Evolutionary conservation across 1,140 invertebrate genomes (phyloP).

Genomic region (Drosophila seguyi): DNA sequence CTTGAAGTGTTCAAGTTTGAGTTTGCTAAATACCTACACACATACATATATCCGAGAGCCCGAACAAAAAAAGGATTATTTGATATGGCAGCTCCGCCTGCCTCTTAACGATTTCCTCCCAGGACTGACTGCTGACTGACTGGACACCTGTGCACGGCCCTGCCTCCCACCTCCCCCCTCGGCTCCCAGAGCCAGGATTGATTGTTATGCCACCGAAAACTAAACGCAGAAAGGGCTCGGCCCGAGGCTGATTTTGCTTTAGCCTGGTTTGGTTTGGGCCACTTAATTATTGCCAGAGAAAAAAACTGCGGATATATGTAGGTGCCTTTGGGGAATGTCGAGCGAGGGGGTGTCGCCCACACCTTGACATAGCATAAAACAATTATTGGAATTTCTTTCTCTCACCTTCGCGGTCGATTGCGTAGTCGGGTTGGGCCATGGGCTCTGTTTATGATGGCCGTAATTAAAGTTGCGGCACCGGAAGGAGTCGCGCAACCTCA

Average conservation of each 20-base stretch:
- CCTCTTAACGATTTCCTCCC: slow-evolving; percentile 58
- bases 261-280: slow-evolving; percentile 34
- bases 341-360: slow-evolving; percentile 33
- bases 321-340: slow-evolving; percentile 23
- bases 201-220: slow-evolving; percentile 63
- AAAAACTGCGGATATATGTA: not conserved
- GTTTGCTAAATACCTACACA: slow-evolving; percentile 66
- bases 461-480: slow-evolving; percentile 46
- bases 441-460: slow-evolving; percentile 38
- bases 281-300: slow-evolving; percentile 61
- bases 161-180: not conserved
- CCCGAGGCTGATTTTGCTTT: slow-evolving; percentile 19
- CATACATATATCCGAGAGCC: slow-evolving; percentile 7
- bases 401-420: slow-evolving; percentile 9
- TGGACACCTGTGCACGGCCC: slow-evolving; percentile 38
- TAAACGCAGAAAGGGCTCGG: slow-evolving; percentile 29
- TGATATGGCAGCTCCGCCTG: slow-evolving; percentile 46
- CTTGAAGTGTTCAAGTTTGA: slow-evolving; percentile 63
- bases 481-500: slow-evolving; percentile 10
- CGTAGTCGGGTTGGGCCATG: slow-evolving; percentile 18
- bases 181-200: slow-evolving; percentile 67
- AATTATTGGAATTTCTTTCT: slow-evolving; percentile 57
- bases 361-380: slow-evolving; percentile 55
- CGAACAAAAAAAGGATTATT: slow-evolving; percentile 73
- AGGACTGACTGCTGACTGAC: slow-evolving; percentile 6